phyloP scores from a whole-genome alignment of 2,797 vertebrate genomes.

The Artibeus jamaicensis region DNA sequence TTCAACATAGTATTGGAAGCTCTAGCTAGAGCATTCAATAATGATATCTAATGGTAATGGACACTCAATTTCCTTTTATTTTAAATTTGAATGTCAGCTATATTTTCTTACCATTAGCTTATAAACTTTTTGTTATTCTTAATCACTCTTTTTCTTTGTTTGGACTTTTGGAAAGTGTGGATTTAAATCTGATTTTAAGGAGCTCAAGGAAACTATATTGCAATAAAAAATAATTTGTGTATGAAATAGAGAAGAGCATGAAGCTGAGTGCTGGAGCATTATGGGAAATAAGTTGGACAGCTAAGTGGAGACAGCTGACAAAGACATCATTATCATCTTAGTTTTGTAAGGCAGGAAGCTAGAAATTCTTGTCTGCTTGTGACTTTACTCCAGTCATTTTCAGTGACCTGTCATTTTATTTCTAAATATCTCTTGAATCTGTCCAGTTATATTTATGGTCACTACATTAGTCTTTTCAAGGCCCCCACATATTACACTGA shows the following conservation, averaged over 20 bases:
- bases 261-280: neutral
- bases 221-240: neutral
- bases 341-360: neutral
- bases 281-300: neutral
- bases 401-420: neutral
- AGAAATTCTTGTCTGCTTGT: neutral
- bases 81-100: neutral
- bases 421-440: neutral
- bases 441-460: neutral
- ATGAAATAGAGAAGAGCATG: neutral
- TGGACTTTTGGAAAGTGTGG: neutral
- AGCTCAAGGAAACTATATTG: neutral
- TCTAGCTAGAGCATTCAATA: too few relatives aligned
- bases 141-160: neutral
- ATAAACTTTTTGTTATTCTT: neutral
- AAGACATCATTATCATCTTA: neutral
- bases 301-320: neutral
- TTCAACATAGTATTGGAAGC: too few relatives aligned
- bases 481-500: neutral
- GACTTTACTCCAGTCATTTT: neutral
- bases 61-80: neutral
- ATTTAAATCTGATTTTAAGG: slow-evolving; percentile 18
- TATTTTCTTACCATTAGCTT: neutral
- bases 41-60: neutral
- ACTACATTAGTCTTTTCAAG: neutral